Evolutionary conservation across 2,113 vertebrate genomes (phyloP), one percentile per base, ranked within the genome.

Genomic region (Gulo gulo): DNA sequence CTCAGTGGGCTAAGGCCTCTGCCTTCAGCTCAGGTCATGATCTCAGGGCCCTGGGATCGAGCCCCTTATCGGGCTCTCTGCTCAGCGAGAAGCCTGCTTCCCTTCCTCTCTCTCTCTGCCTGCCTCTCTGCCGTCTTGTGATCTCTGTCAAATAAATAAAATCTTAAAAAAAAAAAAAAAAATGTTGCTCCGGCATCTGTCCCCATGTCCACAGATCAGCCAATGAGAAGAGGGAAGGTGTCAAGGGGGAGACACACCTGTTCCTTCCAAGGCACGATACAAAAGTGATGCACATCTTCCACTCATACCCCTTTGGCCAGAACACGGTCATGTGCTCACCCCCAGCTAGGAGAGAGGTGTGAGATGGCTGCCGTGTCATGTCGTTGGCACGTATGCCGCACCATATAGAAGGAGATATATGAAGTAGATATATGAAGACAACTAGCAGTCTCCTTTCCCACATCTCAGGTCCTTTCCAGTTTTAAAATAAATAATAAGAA

Each of bases 401-500:
- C 2, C 2, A 1, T n/a, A 16, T 39, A 3, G 20, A 26, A 36
- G 63, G 42, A 9, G 6, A 29, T n/a, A n/a, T n/a, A 26, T 36
- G 50, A 10, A 36, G 2, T 34, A 42, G 36, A 3, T 39, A 11
- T 3, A 57, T n/a, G 45, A 71, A n/a, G 80, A 63, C 85, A 90
- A 14, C 82, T 18, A 73, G 69, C 11, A 24, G 52, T 26, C 29
- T 80, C 82, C 26, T 45, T 8, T 82, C 34, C 31, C 5, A 71
- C 52, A 57, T 73, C 71, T 26, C 36, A 89, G 59, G 36, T 26
- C 34, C 31, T 94, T 57, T 47, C 34, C 4, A 50, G 47, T 85
- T 69, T 88, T 50, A 80, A 85, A 95, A 73, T 79, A 89, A 89
- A 20, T 52, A 12, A n/a, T 47, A 69, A 4, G 69, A 82, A 92